Evolutionary conservation across 2,888 invertebrate genomes (phyloP).

Genomic region (Synanthedon tipuliformis): DNA sequence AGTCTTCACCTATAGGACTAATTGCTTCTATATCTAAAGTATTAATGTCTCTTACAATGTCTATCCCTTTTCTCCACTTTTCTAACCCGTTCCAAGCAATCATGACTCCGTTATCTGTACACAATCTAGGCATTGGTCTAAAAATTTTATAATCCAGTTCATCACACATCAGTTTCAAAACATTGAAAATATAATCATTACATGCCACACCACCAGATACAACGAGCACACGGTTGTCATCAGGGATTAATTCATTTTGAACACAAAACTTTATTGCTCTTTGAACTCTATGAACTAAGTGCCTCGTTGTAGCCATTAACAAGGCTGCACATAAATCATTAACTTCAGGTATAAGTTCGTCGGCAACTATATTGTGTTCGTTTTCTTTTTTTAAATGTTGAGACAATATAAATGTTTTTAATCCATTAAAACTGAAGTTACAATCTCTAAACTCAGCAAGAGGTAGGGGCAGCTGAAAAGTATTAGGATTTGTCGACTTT

Average conservation of each 20-base stretch:
- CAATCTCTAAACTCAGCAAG: conserved; percentile 79
- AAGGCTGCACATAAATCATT: conserved; percentile 89
- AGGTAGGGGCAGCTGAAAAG: conserved; percentile 76
- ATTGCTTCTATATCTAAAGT: conserved; percentile 72
- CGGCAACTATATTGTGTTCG: conserved; percentile 69
- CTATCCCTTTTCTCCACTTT: conserved; percentile 71
- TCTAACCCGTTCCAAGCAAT: conserved; percentile 99
- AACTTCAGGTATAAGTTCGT: conserved; percentile 79
- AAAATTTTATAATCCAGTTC: conserved; percentile 75
- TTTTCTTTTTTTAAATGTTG: conserved; percentile 72
- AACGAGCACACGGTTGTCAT: conserved; percentile 73
- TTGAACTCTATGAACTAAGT: conserved; percentile 86
- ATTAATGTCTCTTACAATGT: conserved; percentile 70
- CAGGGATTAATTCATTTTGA: conserved; percentile 74
- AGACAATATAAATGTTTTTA: conserved; percentile 74
- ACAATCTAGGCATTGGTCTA: conserved; percentile 85
- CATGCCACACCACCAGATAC: conserved; percentile 98
- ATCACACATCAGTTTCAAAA: conserved; percentile 76
- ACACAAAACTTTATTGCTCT: conserved; percentile 85
- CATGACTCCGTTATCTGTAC: conserved; percentile 99
- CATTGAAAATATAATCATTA: conserved; percentile 83
- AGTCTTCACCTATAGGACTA: conserved; percentile 74
- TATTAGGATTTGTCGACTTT: conserved; percentile 74
- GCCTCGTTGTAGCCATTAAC: conserved; percentile 78
- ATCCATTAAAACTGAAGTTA: conserved; percentile 91